A percentile compares a stretch with the other conserved stretches of the same genome.
These are phyloP conservation scores for Paralichthys olivaceus DNA, from an alignment of 2,113 vertebrate genomes.

Conservation along the genomic window DNA sequence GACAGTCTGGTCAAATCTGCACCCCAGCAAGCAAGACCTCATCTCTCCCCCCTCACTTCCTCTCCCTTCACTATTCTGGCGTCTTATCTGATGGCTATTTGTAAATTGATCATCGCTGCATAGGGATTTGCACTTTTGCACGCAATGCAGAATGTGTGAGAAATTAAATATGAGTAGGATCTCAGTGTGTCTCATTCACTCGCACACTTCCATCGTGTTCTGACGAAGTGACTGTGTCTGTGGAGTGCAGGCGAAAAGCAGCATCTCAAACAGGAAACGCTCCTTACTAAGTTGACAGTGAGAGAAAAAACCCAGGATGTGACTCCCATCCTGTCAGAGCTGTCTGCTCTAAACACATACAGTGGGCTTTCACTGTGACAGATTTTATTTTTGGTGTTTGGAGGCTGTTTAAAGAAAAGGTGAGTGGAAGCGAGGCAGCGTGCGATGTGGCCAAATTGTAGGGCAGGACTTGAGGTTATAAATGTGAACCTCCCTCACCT, in stretches of 20 bases:
- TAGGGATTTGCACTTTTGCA: constrained; percentile 23
- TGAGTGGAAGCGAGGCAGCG: neutral
- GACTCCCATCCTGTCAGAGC: constrained; percentile 64
- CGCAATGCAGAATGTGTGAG: constrained; percentile 31
- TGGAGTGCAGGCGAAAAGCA: constrained; percentile 27
- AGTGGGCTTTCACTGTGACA: neutral
- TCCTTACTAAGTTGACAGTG: constrained; percentile 17
- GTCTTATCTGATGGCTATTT: constrained; percentile 32
- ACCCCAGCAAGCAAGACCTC: constrained; percentile 29
- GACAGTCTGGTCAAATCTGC: constrained; percentile 45
- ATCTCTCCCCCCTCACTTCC: neutral
- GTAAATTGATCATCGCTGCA: constrained; percentile 19
- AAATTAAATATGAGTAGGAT: constrained; percentile 47
- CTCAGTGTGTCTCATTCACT: constrained; percentile 26
- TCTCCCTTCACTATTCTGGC: neutral
- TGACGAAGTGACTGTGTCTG: constrained; percentile 41
- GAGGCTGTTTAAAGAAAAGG: constrained; percentile 1
- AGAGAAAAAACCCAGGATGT: constrained; percentile 56
- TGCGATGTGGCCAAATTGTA: neutral
- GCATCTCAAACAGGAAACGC: constrained; percentile 57
- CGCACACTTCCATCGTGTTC: constrained; percentile 16
- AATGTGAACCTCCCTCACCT: neutral
- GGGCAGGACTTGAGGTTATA: constrained; percentile 16
- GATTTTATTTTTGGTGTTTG: constrained; percentile 7
- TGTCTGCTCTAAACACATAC: constrained; percentile 7